Conservation (phyloP, 2,113 vertebrate species). For the Pachycephala philippinensis region DNA sequence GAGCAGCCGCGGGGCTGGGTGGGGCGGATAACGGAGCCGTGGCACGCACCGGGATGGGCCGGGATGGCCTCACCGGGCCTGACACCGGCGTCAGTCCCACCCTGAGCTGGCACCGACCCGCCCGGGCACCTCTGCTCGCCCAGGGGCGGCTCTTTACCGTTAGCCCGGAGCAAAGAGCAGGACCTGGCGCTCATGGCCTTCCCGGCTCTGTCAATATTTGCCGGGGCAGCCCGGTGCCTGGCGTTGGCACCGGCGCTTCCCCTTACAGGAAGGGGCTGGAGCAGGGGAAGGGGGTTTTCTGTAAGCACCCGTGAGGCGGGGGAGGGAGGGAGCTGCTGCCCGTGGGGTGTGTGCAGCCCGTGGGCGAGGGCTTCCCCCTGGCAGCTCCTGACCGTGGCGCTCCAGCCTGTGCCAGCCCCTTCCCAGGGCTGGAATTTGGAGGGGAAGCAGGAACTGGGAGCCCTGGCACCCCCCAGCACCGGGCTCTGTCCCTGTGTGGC, state of each 20-base stretch:
- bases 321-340: neutral
- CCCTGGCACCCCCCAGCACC: rapidly evolving
- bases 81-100: neutral
- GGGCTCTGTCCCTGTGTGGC: rapidly evolving
- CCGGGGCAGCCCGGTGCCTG: neutral
- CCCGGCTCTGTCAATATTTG: constrained; percentile 50
- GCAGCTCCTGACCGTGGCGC: rapidly evolving
- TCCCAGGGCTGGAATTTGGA: rapidly evolving
- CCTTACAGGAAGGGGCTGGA: constrained; percentile 47
- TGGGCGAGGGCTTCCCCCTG: neutral
- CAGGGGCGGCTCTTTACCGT: constrained; percentile 21
- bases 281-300: neutral
- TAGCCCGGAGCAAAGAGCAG: constrained; percentile 48
- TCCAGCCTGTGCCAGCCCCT: neutral
- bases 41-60: rapidly evolving
- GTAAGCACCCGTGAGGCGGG: neutral
- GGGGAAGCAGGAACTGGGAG: neutral
- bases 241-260: neutral
- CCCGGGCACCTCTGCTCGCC: neutral
- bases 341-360: rapidly evolving
- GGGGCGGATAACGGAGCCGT: neutral
- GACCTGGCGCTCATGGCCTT: neutral
- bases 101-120: neutral
- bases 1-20: neutral
- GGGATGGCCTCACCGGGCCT: neutral